These are phyloP conservation scores for Nycticebus coucang DNA, from an alignment of 2,113 vertebrate species.

Conservation along the genomic window DNA sequence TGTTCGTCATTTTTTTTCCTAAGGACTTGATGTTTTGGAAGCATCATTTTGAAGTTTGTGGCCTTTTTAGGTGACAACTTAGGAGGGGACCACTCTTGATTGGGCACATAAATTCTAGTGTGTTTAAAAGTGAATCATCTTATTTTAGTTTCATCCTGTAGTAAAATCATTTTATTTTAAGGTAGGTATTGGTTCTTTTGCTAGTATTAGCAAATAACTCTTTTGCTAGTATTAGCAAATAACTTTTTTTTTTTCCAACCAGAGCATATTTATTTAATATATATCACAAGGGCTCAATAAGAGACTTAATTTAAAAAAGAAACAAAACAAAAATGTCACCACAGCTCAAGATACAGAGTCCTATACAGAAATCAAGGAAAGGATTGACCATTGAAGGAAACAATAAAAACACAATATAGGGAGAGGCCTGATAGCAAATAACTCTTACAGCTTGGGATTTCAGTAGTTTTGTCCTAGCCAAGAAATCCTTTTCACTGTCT, in stretches of 20 bases:
- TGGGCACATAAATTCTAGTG: neutral
- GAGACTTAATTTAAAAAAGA: too few relatives aligned
- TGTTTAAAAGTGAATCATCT: neutral
- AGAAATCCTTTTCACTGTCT: neutral
- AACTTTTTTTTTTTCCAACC: neutral
- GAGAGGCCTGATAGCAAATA: neutral
- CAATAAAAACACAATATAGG: too few relatives aligned
- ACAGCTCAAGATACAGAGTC: too few relatives aligned
- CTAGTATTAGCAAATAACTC: neutral
- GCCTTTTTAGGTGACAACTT: neutral
- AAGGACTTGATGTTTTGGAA: neutral
- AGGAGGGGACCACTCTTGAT: neutral
- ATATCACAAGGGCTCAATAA: too few relatives aligned
- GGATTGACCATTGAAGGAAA: too few relatives aligned
- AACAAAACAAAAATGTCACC: too few relatives aligned
- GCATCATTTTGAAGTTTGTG: conserved; percentile 10
- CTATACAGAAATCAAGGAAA: too few relatives aligned
- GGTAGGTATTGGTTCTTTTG: neutral
- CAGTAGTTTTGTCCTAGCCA: neutral
- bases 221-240: neutral
- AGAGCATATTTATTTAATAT: too few relatives aligned
- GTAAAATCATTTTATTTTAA: conserved; percentile 35
- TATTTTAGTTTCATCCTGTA: conserved; percentile 22
- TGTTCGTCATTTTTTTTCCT: neutral
- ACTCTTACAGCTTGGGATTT: neutral